Evolutionary conservation across 2,113 vertebrate genomes (phyloP).

Genomic region (Setophaga coronata): DNA sequence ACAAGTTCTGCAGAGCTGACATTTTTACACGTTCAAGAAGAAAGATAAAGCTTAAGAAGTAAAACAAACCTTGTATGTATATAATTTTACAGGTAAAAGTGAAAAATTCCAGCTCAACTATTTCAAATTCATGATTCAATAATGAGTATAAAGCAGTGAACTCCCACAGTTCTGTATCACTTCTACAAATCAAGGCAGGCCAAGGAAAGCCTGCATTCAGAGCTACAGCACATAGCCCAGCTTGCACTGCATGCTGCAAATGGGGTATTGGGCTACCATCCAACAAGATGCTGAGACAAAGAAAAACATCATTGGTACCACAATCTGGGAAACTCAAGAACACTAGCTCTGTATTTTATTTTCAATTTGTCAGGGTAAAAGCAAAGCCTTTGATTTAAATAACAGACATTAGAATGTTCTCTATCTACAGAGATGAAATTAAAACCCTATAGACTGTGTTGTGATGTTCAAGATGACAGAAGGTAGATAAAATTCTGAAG

Average conservation of each 20-base stretch:
- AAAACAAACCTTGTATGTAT: neutral
- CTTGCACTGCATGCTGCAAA: neutral
- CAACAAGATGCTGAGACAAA: constrained; percentile 32
- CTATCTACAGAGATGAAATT: constrained; percentile 39
- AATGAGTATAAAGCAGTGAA: neutral
- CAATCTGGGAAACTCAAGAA: constrained; percentile 56
- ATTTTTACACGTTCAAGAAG: neutral
- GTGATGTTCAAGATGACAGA: constrained; percentile 70
- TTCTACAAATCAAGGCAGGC: neutral
- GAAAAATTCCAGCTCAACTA: neutral
- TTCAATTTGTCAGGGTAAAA: constrained; percentile 36
- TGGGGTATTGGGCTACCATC: neutral
- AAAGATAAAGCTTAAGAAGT: neutral
- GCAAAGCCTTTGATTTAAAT: constrained; percentile 76
- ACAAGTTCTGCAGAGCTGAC: neutral
- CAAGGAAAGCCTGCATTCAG: neutral
- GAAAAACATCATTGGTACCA: constrained; percentile 28
- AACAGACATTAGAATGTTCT: constrained; percentile 43
- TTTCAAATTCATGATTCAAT: neutral
- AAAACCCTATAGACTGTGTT: constrained; percentile 37
- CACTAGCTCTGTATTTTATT: constrained; percentile 38
- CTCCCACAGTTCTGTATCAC: neutral
- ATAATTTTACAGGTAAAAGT: neutral
- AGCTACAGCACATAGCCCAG: neutral
- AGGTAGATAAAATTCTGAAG: constrained; percentile 36